phyloP scores from a whole-genome alignment of 64 coral and sea anemone genomes.

The Montipora foliosa region DNA sequence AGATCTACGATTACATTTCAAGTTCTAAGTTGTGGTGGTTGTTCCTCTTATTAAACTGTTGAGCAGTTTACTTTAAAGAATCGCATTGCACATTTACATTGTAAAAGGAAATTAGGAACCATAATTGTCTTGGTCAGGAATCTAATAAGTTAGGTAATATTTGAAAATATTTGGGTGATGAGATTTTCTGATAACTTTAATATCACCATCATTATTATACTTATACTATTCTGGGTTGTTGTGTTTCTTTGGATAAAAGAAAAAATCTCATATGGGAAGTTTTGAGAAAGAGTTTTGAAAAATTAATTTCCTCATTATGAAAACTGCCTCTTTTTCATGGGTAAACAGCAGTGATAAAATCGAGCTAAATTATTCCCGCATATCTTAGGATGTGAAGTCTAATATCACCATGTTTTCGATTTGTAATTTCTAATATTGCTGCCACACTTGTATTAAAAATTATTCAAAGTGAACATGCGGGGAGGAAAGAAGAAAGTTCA shows the following conservation, averaged over 20 bases:
- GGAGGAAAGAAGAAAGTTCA: slow-evolving; percentile 8
- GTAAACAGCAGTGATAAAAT: neutral
- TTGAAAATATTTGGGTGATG: neutral
- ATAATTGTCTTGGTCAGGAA: neutral
- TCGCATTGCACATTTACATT: neutral
- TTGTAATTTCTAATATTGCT: neutral
- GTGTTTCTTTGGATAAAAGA: neutral
- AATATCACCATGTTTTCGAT: neutral
- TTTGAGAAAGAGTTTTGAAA: neutral
- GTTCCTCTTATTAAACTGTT: neutral
- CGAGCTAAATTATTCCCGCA: neutral
- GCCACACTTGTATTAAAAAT: neutral
- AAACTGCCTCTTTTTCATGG: no score
- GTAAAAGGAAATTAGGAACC: neutral
- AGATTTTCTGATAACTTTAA: slow-evolving; percentile 3
- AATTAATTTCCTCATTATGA: no score
- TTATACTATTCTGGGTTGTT: neutral
- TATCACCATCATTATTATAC: neutral
- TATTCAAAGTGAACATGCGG: neutral
- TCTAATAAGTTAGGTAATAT: neutral
- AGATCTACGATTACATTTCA: neutral
- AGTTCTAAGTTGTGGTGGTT: neutral
- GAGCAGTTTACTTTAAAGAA: no score
- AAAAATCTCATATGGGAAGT: no score
- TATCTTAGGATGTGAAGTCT: neutral